phyloP scores from a whole-genome alignment of 2,113 vertebrate genomes.

The Cepphus grylle region DNA sequence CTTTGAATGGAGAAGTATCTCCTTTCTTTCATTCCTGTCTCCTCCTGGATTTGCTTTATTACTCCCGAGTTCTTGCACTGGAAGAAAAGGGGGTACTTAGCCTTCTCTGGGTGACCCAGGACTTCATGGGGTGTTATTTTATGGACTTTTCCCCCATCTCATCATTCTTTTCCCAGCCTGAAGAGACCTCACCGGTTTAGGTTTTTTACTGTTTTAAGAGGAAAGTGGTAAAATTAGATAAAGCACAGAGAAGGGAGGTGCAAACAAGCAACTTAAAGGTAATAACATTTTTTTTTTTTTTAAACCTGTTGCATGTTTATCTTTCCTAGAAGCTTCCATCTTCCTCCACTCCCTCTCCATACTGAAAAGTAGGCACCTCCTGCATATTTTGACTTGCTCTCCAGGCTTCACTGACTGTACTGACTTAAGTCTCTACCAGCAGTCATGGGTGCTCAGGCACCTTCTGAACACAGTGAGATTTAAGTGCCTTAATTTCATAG shows the following conservation, averaged over 20 bases:
- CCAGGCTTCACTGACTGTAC: background rate
- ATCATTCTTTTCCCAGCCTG: background rate
- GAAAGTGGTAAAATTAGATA: background rate
- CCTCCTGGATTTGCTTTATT: background rate
- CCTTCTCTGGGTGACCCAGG: background rate
- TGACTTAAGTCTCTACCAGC: background rate
- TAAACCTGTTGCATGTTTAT: background rate
- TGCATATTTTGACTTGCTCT: background rate
- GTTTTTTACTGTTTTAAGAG: background rate
- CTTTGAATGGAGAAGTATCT: background rate
- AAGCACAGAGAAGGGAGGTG: background rate
- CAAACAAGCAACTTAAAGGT: background rate
- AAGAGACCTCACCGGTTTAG: background rate
- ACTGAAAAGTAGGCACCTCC: background rate
- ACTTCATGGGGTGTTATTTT: background rate
- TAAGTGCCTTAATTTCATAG: background rate
- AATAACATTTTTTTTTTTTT: background rate
- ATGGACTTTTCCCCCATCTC: background rate
- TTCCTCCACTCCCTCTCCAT: background rate
- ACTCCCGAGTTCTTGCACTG: background rate
- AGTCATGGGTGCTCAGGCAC: background rate
- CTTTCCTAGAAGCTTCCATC: background rate
- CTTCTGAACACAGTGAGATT: background rate
- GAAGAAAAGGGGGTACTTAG: background rate
- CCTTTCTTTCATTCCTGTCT: background rate